Evolutionary conservation across 2,888 invertebrate genomes (phyloP), one percentile per base, ranked within the genome.

Genomic region (Lamproptera curius): DNA sequence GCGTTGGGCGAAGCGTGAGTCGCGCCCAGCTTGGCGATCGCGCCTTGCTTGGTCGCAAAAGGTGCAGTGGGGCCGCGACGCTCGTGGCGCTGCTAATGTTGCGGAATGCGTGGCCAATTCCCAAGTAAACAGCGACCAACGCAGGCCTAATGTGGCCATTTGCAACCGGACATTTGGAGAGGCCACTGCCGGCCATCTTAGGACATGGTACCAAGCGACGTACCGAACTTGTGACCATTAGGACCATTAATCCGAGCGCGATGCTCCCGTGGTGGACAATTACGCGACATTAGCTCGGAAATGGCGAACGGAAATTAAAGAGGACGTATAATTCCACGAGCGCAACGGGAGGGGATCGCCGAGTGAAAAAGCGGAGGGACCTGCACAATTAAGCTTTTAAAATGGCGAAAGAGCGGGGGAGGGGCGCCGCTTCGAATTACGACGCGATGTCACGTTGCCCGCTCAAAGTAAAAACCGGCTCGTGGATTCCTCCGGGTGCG

Each of bases 61-160:
- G n/a, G n/a, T n/a, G n/a, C n/a, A n/a, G n/a, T n/a, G n/a, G 20
- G 20, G 4, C 6, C 20, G 20, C 20, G 44, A 50, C 42, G 56
- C 46, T 61, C 59, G 55, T 62, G 56, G 61, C 65, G 63, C 60
- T 60, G 57, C 58, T 63, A 63, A 65, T 67, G 56, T 64, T 56
- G 52, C 58, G 65, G 69, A 64, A 66, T 64, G 65, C 67, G 67
- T 65, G 60, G 56, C 68, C 62, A 65, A 70, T 70, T 66, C 63
- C 62, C 65, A 64, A 62, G 61, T 57, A 63, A 70, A 69, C 65
- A 61, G 61, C 55, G 42, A 55, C 57, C 58, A 6, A 3, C 3
- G 20, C 20, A 3, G 28, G 9, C 10, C 9, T 28, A 2, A 28
- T 28, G 28, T 9, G 28, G 28, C 9, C 6, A 6, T 10, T n/a